A percentile compares a stretch with the other conserved stretches of the same genome.
These are phyloP conservation scores for Papilio gigon DNA, from an alignment of 2,888 invertebrate species.

Conservation along the genomic window DNA sequence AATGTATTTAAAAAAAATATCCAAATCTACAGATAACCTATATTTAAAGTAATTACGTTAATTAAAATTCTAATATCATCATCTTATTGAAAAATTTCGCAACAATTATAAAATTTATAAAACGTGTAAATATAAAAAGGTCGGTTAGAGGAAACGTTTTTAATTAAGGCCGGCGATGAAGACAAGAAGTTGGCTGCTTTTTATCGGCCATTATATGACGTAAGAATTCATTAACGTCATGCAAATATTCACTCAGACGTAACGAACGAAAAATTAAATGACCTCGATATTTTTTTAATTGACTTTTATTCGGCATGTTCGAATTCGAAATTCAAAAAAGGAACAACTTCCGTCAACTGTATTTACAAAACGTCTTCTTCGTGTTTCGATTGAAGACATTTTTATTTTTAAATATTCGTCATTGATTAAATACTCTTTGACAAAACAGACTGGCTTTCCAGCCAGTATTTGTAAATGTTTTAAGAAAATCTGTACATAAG, in stretches of 20 bases:
- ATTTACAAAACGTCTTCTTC: not conserved
- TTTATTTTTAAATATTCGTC: too few relatives aligned
- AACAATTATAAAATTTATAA: constrained; percentile 18
- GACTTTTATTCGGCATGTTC: not conserved
- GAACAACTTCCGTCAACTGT: not conserved
- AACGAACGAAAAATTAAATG: constrained; percentile 58
- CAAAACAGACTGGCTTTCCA: too few relatives aligned
- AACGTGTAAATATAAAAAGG: constrained; percentile 42
- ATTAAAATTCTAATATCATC: too few relatives aligned
- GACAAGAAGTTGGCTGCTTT: constrained; percentile 63
- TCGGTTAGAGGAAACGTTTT: constrained; percentile 57
- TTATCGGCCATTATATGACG: constrained; percentile 62
- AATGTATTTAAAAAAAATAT: not conserved
- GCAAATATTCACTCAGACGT: constrained; percentile 75
- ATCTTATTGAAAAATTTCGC: not conserved
- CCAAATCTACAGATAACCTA: too few relatives aligned
- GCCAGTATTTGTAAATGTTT: too few relatives aligned
- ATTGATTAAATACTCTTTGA: too few relatives aligned
- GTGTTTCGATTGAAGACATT: too few relatives aligned
- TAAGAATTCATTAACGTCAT: constrained; percentile 65
- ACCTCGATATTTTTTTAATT: constrained; percentile 55
- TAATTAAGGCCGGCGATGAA: constrained; percentile 61
- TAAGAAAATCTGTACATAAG: not conserved
- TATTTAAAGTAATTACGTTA: too few relatives aligned
- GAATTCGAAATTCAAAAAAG: not conserved